Evolutionary conservation across 1,140 invertebrate genomes (phyloP).

Genomic region (Octopus sinensis): DNA sequence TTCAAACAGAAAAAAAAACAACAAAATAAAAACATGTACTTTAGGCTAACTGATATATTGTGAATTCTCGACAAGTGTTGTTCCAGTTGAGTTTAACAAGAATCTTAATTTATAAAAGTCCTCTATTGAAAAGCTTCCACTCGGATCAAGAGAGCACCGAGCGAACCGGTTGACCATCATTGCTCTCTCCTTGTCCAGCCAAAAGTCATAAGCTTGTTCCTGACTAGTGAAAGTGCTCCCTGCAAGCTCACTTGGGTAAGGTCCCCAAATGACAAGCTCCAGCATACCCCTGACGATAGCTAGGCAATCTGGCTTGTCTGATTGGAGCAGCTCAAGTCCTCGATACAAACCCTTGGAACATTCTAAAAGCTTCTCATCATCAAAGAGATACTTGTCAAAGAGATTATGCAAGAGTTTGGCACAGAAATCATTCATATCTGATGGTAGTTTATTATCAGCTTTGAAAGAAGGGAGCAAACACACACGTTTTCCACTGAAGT

Average conservation of each 20-base stretch:
- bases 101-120: constrained; percentile 51
- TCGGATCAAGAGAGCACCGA: constrained; percentile 23
- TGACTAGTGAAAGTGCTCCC: constrained; percentile 19
- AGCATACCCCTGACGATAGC: constrained; percentile 41
- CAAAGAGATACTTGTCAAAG: constrained; percentile 22
- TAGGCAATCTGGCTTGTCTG: constrained; percentile 37
- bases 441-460: constrained; percentile 37
- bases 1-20: no score
- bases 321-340: constrained; percentile 35
- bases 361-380: constrained; percentile 29
- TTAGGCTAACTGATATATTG: constrained; percentile 22
- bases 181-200: constrained; percentile 46
- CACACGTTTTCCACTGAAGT: constrained; percentile 41
- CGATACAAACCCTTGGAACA: constrained; percentile 26
- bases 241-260: constrained; percentile 16
- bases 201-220: constrained; percentile 47
- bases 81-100: constrained; percentile 47
- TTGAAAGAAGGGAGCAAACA: constrained; percentile 46
- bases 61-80: constrained; percentile 44
- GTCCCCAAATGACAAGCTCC: constrained; percentile 49
- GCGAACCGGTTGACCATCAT: constrained; percentile 38
- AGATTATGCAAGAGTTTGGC: constrained; percentile 40
- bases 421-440: constrained; percentile 45
- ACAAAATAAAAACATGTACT: no score
- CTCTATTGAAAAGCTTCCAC: constrained; percentile 30